A percentile compares a stretch with the other conserved stretches of the same genome.
Conservation (phyloP, 2,888 invertebrate genomes). For the Anorthoa munda region DNA sequence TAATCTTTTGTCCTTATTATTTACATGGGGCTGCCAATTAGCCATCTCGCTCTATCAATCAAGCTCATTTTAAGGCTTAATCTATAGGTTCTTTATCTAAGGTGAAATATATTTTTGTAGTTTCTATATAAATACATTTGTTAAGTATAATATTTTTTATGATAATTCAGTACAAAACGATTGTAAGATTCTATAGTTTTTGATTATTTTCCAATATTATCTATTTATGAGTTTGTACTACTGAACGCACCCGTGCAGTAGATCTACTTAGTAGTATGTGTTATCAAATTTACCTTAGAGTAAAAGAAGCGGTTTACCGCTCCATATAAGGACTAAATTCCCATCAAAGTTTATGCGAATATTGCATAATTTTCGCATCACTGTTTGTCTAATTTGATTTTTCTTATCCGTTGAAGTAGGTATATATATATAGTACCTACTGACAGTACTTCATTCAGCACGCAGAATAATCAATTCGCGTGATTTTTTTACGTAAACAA, state of each 20-base stretch:
- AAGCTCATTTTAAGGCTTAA: too few species aligned
- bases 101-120: not conserved
- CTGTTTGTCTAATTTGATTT: slow-evolving; percentile 64
- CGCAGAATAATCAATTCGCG: slow-evolving; percentile 68
- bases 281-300: not conserved
- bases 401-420: slow-evolving; percentile 52
- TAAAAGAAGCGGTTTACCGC: rapidly evolving
- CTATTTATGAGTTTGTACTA: not conserved
- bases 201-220: too few species aligned
- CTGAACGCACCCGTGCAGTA: slow-evolving; percentile 58
- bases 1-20: too few species aligned
- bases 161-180: rapidly evolving
- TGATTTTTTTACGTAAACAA: slow-evolving; percentile 79
- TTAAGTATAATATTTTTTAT: too few species aligned
- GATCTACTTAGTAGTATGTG: not conserved
- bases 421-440: slow-evolving; percentile 22
- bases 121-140: too few species aligned
- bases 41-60: too few species aligned
- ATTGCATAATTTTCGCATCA: slow-evolving; percentile 32
- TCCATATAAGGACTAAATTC: slow-evolving; percentile 18
- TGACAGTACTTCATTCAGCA: slow-evolving; percentile 29
- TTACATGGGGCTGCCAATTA: too few species aligned
- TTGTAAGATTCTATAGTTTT: rapidly evolving
- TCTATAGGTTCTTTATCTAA: too few species aligned
- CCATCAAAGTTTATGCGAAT: not conserved